These are phyloP conservation scores for Chelidonichthys spinosus DNA, from an alignment of 2,797 vertebrate genomes.

Conservation along the genomic window DNA sequence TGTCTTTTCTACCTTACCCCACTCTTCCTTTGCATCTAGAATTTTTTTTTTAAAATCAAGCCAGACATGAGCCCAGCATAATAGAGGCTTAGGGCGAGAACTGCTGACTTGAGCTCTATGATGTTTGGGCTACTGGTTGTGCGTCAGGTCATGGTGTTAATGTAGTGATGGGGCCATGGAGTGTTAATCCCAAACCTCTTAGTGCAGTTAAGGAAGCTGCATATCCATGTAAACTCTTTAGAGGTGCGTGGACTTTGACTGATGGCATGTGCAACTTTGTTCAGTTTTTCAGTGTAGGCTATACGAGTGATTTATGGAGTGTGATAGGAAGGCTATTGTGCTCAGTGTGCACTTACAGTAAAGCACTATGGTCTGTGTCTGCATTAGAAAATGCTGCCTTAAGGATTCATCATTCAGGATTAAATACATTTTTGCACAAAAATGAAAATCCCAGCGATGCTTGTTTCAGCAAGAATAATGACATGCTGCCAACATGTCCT, in stretches of 20 bases:
- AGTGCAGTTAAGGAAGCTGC: constrained; percentile 61
- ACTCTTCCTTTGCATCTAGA: constrained; percentile 6
- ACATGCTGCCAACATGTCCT: not conserved
- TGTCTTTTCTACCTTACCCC: not conserved
- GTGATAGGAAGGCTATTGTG: constrained; percentile 30
- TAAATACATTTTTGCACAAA: constrained; percentile 13
- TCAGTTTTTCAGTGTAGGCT: constrained; percentile 42
- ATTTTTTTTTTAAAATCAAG: constrained; percentile 33
- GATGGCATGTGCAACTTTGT: constrained; percentile 44
- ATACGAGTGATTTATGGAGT: constrained; percentile 54
- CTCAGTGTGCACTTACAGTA: constrained; percentile 20
- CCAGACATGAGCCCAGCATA: constrained; percentile 51
- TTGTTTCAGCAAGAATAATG: not conserved
- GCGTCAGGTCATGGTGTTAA: constrained; percentile 64
- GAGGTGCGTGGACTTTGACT: constrained; percentile 60
- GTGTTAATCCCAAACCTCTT: constrained; percentile 60
- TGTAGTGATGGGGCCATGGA: constrained; percentile 63
- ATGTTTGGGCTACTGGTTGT: constrained; percentile 59
- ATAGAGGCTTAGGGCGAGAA: constrained; percentile 54
- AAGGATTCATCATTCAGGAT: constrained; percentile 9
- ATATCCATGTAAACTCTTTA: constrained; percentile 69
- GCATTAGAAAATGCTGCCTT: constrained; percentile 17
- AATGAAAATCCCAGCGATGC: not conserved
- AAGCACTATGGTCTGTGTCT: not conserved
- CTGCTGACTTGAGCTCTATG: constrained; percentile 65